phyloP scores from a whole-genome alignment of 2,113 vertebrate genomes.

The Leuciscus idus region DNA sequence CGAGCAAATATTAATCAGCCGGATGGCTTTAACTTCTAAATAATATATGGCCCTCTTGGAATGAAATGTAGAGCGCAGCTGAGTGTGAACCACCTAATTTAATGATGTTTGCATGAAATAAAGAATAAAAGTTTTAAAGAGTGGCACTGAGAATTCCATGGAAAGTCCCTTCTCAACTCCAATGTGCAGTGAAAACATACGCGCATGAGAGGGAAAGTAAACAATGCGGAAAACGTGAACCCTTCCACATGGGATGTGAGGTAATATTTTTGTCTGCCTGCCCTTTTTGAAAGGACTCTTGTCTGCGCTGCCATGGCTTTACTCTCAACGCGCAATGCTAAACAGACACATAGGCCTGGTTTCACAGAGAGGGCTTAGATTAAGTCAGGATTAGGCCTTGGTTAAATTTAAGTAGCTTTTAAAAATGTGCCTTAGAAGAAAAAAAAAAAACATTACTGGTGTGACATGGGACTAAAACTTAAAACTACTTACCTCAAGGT shows the following conservation, averaged over 20 bases:
- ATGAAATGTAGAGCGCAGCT: background rate
- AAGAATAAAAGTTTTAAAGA: slow-evolving; percentile 33
- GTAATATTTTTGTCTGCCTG: slow-evolving; percentile 40
- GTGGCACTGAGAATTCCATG: slow-evolving; percentile 27
- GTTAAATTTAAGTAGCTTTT: no score
- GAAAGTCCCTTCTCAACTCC: slow-evolving; percentile 47
- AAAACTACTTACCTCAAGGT: no score
- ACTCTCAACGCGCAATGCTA: background rate
- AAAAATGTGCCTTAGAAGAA: no score
- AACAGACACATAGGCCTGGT: background rate
- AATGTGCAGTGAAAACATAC: slow-evolving; percentile 34
- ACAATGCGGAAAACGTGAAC: slow-evolving; percentile 49
- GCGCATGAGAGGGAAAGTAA: slow-evolving; percentile 42
- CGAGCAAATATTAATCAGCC: slow-evolving; percentile 2
- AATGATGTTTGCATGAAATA: slow-evolving; percentile 1
- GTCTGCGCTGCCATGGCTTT: slow-evolving; percentile 27
- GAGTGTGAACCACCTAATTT: background rate
- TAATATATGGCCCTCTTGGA: slow-evolving; percentile 5
- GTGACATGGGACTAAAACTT: no score
- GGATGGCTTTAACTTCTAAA: background rate
- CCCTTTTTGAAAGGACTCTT: slow-evolving; percentile 47
- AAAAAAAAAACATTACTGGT: no score
- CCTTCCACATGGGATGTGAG: slow-evolving; percentile 41
- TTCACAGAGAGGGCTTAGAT: no score
- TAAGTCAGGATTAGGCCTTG: no score